These are phyloP conservation scores for Corythornis leucogaster DNA, from an alignment of 2,797 vertebrate species.

Conservation along the genomic window DNA sequence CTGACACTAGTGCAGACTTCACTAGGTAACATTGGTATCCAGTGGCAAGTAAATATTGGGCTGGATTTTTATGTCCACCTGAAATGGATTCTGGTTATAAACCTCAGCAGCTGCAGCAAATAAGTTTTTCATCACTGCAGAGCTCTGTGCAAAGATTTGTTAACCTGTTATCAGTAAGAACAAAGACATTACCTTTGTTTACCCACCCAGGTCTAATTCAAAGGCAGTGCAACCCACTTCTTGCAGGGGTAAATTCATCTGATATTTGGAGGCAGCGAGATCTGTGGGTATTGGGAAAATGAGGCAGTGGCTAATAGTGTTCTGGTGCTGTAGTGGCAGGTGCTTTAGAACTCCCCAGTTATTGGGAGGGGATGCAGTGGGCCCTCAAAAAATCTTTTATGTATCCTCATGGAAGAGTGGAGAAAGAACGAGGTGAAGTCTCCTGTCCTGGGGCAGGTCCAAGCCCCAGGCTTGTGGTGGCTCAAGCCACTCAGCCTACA, in stretches of 20 bases:
- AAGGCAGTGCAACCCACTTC: neutral
- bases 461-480: fast-evolving
- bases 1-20: slow-evolving; percentile 82
- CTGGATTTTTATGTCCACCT: slow-evolving; percentile 75
- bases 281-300: fast-evolving
- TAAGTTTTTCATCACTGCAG: neutral
- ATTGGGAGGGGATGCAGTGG: neutral
- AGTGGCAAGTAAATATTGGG: slow-evolving; percentile 79
- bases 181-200: slow-evolving; percentile 7
- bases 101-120: neutral
- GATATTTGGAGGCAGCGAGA: neutral
- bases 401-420: neutral
- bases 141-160: neutral
- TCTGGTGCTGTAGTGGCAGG: neutral
- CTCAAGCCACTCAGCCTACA: neutral
- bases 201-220: neutral
- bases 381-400: fast-evolving
- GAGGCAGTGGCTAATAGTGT: fast-evolving
- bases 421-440: neutral
- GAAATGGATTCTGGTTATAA: slow-evolving; percentile 74
- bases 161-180: neutral
- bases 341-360: neutral
- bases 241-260: neutral
- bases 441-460: neutral
- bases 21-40: slow-evolving; percentile 78